phyloP scores from a whole-genome alignment of 1,140 invertebrate species.

The Triops cancriformis region DNA sequence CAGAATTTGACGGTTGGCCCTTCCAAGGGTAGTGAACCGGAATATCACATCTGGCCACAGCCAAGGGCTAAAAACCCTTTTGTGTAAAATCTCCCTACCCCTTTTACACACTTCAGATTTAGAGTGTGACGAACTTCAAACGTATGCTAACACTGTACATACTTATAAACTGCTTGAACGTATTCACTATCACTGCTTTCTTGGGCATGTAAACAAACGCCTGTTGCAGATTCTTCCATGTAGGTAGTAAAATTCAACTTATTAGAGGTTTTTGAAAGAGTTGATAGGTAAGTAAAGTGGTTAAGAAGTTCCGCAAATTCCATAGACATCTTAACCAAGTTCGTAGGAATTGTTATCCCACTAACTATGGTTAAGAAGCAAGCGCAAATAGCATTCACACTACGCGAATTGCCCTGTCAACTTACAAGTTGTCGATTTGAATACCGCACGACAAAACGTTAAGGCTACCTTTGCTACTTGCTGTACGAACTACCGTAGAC shows the following conservation, averaged over 20 bases:
- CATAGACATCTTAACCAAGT: too few relatives aligned
- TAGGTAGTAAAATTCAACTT: not conserved
- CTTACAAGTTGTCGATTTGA: too few relatives aligned
- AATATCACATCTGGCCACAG: not conserved
- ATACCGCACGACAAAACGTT: too few relatives aligned
- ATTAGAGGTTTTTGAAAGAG: too few relatives aligned
- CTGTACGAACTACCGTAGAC: too few relatives aligned
- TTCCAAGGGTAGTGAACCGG: not conserved
- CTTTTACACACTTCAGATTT: not conserved
- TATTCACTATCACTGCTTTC: not conserved
- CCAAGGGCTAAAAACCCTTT: conserved; percentile 4
- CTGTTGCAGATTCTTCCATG: not conserved
- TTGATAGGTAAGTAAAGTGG: too few relatives aligned
- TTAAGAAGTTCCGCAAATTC: too few relatives aligned
- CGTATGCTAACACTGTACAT: not conserved
- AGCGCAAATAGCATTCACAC: too few relatives aligned
- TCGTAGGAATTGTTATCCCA: too few relatives aligned
- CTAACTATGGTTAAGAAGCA: too few relatives aligned
- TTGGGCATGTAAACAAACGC: not conserved
- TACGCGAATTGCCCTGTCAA: too few relatives aligned
- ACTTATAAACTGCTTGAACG: not conserved
- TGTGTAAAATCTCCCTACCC: not conserved
- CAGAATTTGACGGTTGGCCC: not conserved
- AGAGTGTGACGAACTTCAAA: not conserved
- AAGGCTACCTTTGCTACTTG: too few relatives aligned